These are phyloP conservation scores for Stigmatopora nigra DNA, from an alignment of 2,113 vertebrate genomes.

Conservation along the genomic window DNA sequence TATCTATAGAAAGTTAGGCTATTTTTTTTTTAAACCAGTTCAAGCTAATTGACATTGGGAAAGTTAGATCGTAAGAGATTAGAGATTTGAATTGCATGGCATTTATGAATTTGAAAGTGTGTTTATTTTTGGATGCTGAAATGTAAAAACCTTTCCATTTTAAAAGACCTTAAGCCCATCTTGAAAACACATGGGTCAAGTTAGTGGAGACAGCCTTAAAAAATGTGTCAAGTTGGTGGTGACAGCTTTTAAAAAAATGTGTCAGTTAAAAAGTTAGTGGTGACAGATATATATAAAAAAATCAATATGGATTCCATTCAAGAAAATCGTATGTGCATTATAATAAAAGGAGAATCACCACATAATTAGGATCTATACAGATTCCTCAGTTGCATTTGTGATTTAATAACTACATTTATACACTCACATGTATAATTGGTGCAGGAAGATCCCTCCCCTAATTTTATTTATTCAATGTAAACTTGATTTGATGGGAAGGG, in stretches of 20 bases:
- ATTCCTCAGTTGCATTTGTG: slow-evolving; percentile 36
- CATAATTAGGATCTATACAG: slow-evolving; percentile 48
- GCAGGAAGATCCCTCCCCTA: neutral
- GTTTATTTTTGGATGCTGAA: slow-evolving; percentile 40
- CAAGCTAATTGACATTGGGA: slow-evolving; percentile 19
- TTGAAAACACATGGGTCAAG: slow-evolving; percentile 50
- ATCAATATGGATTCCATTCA: slow-evolving; percentile 55
- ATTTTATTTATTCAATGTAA: neutral
- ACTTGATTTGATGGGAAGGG: too few relatives aligned
- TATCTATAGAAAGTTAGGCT: slow-evolving; percentile 9
- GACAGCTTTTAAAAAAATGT: too few relatives aligned
- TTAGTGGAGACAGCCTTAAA: slow-evolving; percentile 28
- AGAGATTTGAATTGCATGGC: slow-evolving; percentile 3
- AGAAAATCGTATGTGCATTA: slow-evolving; percentile 56
- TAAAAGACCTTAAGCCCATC: slow-evolving; percentile 31
- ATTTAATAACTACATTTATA: slow-evolving; percentile 7
- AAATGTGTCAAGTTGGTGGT: too few relatives aligned
- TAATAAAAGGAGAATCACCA: slow-evolving; percentile 46
- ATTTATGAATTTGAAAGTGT: slow-evolving; percentile 35
- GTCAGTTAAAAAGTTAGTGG: slow-evolving; percentile 16
- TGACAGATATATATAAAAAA: slow-evolving; percentile 66
- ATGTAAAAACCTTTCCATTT: slow-evolving; percentile 31
- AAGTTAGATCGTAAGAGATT: slow-evolving; percentile 29
- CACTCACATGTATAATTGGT: neutral
- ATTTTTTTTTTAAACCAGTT: slow-evolving; percentile 25